A percentile compares a stretch with the other conserved stretches of the same genome.
Conservation (phyloP, 53 echinoderm and acorn worm species). For the Henricia sp. region DNA sequence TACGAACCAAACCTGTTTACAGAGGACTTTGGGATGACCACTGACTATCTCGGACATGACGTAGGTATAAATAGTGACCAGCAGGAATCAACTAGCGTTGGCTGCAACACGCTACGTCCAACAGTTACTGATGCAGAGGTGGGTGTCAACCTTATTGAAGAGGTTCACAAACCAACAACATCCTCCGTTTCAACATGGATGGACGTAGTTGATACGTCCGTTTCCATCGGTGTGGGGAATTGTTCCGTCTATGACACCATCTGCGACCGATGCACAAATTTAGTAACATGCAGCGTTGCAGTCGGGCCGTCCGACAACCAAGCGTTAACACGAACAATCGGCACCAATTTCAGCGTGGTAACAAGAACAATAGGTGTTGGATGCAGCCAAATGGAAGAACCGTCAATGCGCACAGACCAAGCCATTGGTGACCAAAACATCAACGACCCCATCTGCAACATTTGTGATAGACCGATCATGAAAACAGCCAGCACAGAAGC, state of each 20-base stretch:
- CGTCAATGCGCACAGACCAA: slow-evolving; percentile 24
- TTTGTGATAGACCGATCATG: slow-evolving; percentile 69
- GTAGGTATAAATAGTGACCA: slow-evolving; percentile 45
- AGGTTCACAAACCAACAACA: slow-evolving; percentile 25
- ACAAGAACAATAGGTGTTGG: slow-evolving; percentile 84
- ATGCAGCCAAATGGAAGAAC: slow-evolving; percentile 44
- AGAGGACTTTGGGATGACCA: slow-evolving; percentile 20
- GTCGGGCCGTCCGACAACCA: slow-evolving; percentile 62
- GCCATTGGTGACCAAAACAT: slow-evolving; percentile 77
- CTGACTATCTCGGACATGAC: slow-evolving; percentile 45
- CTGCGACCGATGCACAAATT: slow-evolving; percentile 77
- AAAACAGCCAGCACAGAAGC: slow-evolving; percentile 68
- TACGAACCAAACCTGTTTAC: slow-evolving; percentile 9
- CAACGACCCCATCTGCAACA: slow-evolving; percentile 72
- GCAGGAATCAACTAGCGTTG: slow-evolving; percentile 38
- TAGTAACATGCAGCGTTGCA: slow-evolving; percentile 62
- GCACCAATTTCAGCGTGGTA: slow-evolving; percentile 75
- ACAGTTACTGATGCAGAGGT: slow-evolving; percentile 36
- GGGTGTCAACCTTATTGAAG: slow-evolving; percentile 42
- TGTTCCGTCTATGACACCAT: slow-evolving; percentile 72
- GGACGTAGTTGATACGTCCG: slow-evolving; percentile 18
- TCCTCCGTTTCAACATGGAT: slow-evolving; percentile 45
- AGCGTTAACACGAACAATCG: slow-evolving; percentile 60
- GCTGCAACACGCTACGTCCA: slow-evolving; percentile 36
- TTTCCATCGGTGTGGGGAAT: slow-evolving; percentile 61